Evolutionary conservation across 2,797 vertebrate genomes (phyloP), one percentile per base, ranked within the genome.

Genomic region (Micromesistius poutassou): DNA sequence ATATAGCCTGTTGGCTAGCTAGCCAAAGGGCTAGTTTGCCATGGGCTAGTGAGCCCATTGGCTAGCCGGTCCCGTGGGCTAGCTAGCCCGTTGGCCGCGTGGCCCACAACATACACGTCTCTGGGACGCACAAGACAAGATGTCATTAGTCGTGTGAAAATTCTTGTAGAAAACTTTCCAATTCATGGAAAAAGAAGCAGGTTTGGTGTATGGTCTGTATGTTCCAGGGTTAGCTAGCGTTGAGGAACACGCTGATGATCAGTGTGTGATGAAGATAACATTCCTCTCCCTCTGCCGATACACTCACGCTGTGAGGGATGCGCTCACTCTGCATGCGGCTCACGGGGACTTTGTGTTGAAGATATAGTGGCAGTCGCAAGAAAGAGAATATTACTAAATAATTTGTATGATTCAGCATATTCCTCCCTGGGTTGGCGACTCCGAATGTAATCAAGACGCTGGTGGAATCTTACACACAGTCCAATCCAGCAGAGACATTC

Each of bases 351-450:
- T 88, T 89, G 78, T 76, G 80, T 80, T 87, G 91, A 91, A 93
- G 46, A 50, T 50, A 50, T 14, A 50, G 46, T 19, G 46, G 46
- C 4, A 25, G 7, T 30, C 92, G 86, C 81, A 80, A 75, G 31
- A 74, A 80, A 74, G 74, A 82, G 92, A 87, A 82, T 89, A 90
- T 94, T 93, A 91, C 90, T 30, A 90, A 87, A 93, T 81, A 78
- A 78, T 87, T 85, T 84, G 84, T 88, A 86, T 94, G 94, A 95
- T 90, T 95, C 93, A 94, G 92, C 92, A 90, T 30, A 30, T 70
- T 70, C n/a, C 25, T 10, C 66, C 66, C 85, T 88, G 84, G 95
- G 92, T 95, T 89, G 84, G 94, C 93, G 94, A 50, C 81, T 79
- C 90, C 76, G 25, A 88, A 81, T 79, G 83, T 81, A 85, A 85